Conservation (phyloP, 2,113 vertebrate genomes). For the Silurus meridionalis region DNA sequence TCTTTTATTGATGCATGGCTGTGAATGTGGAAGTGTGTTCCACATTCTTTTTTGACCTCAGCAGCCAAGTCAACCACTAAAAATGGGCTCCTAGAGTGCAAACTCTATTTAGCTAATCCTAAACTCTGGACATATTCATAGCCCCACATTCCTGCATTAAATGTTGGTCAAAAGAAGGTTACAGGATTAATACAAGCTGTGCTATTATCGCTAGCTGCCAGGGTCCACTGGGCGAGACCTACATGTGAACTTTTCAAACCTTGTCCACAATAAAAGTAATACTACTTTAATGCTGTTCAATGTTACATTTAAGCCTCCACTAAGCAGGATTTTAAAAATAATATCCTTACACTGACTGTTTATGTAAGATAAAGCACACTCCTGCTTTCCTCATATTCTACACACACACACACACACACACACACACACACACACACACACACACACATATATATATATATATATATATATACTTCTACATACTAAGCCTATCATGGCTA, state of each 20-base stretch:
- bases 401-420: slow-evolving; percentile 38
- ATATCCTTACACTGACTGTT: slow-evolving; percentile 90
- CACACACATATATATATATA: slow-evolving; percentile 57
- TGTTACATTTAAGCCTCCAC: slow-evolving; percentile 73
- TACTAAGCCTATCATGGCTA: slow-evolving; percentile 65
- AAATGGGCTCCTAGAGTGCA: slow-evolving; percentile 18
- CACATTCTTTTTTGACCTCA: slow-evolving; percentile 43
- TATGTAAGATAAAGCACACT: slow-evolving; percentile 71
- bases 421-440: slow-evolving; percentile 64
- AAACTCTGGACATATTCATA: slow-evolving; percentile 37
- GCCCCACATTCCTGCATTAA: slow-evolving; percentile 51
- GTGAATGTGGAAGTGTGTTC: slow-evolving; percentile 16
- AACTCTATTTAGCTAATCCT: slow-evolving; percentile 46
- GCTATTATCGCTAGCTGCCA: slow-evolving; percentile 61
- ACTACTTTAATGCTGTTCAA: slow-evolving; percentile 67
- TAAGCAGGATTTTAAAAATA: slow-evolving; percentile 84
- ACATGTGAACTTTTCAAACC: slow-evolving; percentile 69
- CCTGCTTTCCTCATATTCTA: slow-evolving; percentile 42
- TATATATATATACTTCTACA: slow-evolving; percentile 57
- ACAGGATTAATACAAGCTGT: slow-evolving; percentile 56
- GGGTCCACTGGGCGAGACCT: slow-evolving; percentile 57
- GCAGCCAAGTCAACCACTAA: slow-evolving; percentile 38
- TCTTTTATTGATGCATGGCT: slow-evolving; percentile 30
- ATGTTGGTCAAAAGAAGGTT: slow-evolving; percentile 58
- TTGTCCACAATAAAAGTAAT: slow-evolving; percentile 65